Evolutionary conservation across 2,113 vertebrate genomes (phyloP).

Genomic region (Eptatretus burgeri): DNA sequence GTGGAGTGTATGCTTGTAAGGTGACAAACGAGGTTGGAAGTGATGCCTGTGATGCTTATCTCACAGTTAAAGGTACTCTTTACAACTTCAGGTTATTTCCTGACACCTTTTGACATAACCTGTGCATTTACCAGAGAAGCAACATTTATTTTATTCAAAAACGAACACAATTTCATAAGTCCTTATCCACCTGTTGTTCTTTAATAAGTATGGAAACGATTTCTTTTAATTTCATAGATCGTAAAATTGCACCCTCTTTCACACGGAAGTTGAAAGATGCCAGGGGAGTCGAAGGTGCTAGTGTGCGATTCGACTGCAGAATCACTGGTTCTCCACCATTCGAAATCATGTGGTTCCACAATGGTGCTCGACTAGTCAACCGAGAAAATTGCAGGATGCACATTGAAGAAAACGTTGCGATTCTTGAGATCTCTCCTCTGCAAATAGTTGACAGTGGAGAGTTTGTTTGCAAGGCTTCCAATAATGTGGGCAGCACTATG

Average conservation of each 20-base stretch:
- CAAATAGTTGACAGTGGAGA: not conserved
- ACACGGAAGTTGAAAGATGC: constrained; percentile 3
- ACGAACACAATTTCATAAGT: constrained; percentile 2
- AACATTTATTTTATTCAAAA: not conserved
- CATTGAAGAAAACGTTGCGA: not conserved
- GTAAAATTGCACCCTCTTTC: constrained; percentile 35
- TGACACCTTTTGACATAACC: not conserved
- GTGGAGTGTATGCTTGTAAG: constrained; percentile 54
- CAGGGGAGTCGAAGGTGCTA: not conserved
- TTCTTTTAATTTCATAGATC: constrained; percentile 25
- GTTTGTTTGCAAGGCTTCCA: not conserved
- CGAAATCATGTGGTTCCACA: not conserved
- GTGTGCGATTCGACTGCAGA: not conserved
- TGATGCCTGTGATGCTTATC: constrained; percentile 41
- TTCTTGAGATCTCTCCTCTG: not conserved
- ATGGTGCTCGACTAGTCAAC: not conserved
- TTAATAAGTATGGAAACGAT: too few relatives aligned
- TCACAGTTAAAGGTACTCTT: constrained; percentile 65
- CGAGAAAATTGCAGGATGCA: not conserved
- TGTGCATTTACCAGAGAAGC: not conserved
- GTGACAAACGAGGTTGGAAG: constrained; percentile 59
- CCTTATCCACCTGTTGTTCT: too few relatives aligned
- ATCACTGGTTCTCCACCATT: not conserved
- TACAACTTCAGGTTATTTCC: not conserved
- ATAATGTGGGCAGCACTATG: not conserved